Percentiles rank a stretch among this genome's conserved stretches.
phyloP scores from a whole-genome alignment of 2,888 invertebrate species.

The Callinectes sapidus region DNA sequence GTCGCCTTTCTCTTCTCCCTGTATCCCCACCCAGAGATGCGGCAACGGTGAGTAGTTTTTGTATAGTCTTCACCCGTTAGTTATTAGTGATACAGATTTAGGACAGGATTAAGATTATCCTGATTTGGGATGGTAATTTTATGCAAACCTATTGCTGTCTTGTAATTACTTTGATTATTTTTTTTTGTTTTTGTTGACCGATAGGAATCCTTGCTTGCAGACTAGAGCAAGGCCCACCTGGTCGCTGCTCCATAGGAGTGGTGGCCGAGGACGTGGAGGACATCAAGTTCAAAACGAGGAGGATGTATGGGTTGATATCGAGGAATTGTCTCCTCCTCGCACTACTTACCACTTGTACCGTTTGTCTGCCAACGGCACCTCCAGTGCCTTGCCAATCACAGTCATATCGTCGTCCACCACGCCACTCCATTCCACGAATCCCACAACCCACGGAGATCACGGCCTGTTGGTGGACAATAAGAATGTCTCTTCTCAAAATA shows the following conservation, averaged over 20 bases:
- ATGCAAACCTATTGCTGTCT: not conserved
- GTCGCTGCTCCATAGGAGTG: slow-evolving; percentile 23
- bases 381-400: slow-evolving; percentile 41
- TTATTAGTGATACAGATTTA: not conserved
- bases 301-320: slow-evolving; percentile 49
- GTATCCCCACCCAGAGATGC: not conserved
- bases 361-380: slow-evolving; percentile 32
- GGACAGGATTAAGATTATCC: not conserved
- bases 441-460: not conserved
- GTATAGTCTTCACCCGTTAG: not conserved
- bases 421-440: not conserved
- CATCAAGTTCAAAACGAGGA: slow-evolving; percentile 5
- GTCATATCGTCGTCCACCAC: slow-evolving; percentile 6
- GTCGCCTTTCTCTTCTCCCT: not conserved
- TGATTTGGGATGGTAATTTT: not conserved
- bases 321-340: slow-evolving; percentile 47
- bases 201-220: not conserved
- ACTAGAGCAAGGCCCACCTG: not conserved
- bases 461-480: not conserved
- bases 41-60: not conserved
- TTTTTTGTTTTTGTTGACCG: not conserved
- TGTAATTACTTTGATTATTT: not conserved
- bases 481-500: not conserved
- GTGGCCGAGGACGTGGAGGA: not conserved
- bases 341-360: slow-evolving; percentile 50